Conservation (phyloP, 1,140 invertebrate genomes). For the Drosophila arawakana region DNA sequence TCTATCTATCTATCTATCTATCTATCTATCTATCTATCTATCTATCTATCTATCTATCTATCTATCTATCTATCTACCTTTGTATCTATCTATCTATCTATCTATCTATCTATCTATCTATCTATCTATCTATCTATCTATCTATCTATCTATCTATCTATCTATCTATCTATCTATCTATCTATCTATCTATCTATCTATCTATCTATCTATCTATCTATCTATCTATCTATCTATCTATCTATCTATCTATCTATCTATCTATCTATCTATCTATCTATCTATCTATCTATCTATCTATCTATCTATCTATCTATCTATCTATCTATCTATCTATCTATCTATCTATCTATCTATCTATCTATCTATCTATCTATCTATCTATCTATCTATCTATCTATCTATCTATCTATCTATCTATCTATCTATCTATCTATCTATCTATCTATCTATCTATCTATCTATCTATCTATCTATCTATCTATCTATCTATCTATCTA, state of each 20-base stretch:
- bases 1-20: not conserved
- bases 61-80: not conserved
- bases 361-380: not conserved
- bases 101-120: too few relatives aligned
- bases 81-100: not conserved
- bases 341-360: not conserved
- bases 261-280: not conserved
- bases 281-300: not conserved
- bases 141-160: too few relatives aligned
- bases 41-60: not conserved
- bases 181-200: too few relatives aligned
- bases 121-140: too few relatives aligned
- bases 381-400: not conserved
- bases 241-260: too few relatives aligned
- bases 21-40: not conserved
- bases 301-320: not conserved
- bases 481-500: too few relatives aligned
- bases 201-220: too few relatives aligned
- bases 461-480: too few relatives aligned
- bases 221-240: too few relatives aligned
- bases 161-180: too few relatives aligned
- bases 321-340: not conserved
- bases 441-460: too few relatives aligned
- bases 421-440: not conserved
- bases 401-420: not conserved